Base-by-base conservation (phyloP, 2,113 vertebrate species). In the Lampris megalopsis region DNA sequence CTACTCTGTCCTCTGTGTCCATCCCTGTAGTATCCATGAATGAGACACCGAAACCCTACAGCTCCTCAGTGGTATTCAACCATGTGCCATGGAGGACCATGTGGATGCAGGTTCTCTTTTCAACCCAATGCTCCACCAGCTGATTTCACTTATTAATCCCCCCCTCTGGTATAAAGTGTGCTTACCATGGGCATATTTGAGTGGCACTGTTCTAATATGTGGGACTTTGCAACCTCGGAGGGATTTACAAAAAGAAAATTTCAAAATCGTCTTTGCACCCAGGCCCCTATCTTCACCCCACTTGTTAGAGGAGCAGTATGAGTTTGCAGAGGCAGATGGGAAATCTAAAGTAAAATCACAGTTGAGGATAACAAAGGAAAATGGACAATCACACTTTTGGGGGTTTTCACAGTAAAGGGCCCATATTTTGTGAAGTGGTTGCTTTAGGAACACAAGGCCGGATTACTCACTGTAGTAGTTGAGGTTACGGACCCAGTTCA, bases 391-490 rank as follows among this genome's bases (percentile, higher is more conserved):
- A 45, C 3, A 75, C 6, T 9, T 73, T 41, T 54, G 58, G 62
- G 24, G 4, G 63, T 63, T 68, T 75, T 50, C 41, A 70, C 50
- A 56, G 10, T 57, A 65, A 63, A 60, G 59, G 48, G n/a, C 4
- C 13, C 52, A 65, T 35, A 62, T 53, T 60, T 38, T 75, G 78
- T 60, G 67, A 47, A 68, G 57, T 45, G 9, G 54, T 69, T 71
- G 6, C 36, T 50, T 61, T 74, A 38, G 53, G 59, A 45, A 62
- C 45, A 83, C 71, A 68, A 67, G 70, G 73, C 42, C 48, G 63
- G 11, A 35, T 58, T 63, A 97, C 97, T 98, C 91, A 99, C 98
- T 94, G 94, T 97, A 99, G 88, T 99, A 99, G 94, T 94, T 97
- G 92, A 96, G 61, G 82, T 98, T 97, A 85, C 97, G 96, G 85